These are phyloP conservation scores for Girardia tigrina DNA, from an alignment of 2,888 invertebrate species.

Conservation along the genomic window DNA sequence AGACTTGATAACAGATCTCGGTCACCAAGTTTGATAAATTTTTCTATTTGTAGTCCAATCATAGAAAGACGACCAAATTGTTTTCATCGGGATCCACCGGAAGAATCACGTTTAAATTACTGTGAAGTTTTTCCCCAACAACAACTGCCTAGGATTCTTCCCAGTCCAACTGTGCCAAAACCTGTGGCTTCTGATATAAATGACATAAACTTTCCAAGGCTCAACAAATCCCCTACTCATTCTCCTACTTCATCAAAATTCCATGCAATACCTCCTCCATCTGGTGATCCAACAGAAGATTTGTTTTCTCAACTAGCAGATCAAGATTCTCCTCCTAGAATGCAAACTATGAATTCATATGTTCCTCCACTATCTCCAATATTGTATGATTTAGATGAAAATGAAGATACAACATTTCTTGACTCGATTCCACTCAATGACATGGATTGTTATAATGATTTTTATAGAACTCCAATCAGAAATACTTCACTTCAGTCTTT, in stretches of 20 bases:
- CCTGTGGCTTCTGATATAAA: neutral
- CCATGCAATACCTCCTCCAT: conserved; percentile 12
- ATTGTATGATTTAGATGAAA: conserved; percentile 14
- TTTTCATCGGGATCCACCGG: neutral
- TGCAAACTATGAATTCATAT: neutral
- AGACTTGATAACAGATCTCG: neutral
- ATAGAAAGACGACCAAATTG: neutral
- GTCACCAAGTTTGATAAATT: neutral
- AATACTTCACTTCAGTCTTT: conserved; percentile 15
- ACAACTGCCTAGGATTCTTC: conserved; percentile 18
- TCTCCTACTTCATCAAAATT: conserved; percentile 14
- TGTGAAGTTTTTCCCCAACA: neutral
- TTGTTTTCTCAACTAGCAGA: neutral
- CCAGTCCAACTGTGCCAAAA: conserved; percentile 23
- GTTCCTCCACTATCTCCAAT: conserved; percentile 7
- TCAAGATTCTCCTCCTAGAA: neutral
- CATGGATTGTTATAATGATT: conserved; percentile 2
- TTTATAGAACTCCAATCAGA: conserved; percentile 15
- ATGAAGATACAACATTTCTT: neutral
- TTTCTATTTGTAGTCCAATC: conserved; percentile 1
- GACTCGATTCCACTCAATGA: conserved; percentile 6
- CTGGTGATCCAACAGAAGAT: conserved; percentile 3
- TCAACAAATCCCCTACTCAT: conserved; percentile 20
- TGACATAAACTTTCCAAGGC: neutral
- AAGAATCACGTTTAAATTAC: neutral